These are phyloP conservation scores for Tipula unca DNA, from an alignment of 2,888 invertebrate species.

Conservation along the genomic window DNA sequence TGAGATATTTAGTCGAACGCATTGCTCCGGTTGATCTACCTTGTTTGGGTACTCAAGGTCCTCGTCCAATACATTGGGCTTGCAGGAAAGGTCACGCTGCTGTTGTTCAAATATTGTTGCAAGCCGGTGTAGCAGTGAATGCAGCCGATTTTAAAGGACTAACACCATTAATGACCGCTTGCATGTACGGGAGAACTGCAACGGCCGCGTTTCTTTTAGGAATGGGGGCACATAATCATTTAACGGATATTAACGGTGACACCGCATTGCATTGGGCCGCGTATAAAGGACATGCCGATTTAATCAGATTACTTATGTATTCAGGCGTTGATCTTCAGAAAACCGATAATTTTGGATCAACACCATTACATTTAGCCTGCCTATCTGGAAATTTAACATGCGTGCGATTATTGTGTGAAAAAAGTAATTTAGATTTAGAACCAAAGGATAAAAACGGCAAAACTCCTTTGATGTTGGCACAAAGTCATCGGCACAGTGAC, in stretches of 20 bases:
- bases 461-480: slow-evolving; percentile 82
- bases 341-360: slow-evolving; percentile 87
- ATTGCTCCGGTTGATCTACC: slow-evolving; percentile 78
- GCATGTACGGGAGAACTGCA: slow-evolving; percentile 87
- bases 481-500: slow-evolving; percentile 77
- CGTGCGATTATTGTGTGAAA: slow-evolving; percentile 80
- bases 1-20: slow-evolving; percentile 76
- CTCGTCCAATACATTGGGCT: slow-evolving; percentile 89
- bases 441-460: slow-evolving; percentile 86
- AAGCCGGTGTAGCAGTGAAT: slow-evolving; percentile 82
- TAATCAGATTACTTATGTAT: slow-evolving; percentile 80
- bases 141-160: slow-evolving; percentile 78
- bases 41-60: slow-evolving; percentile 81
- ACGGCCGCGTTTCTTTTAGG: slow-evolving; percentile 85
- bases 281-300: slow-evolving; percentile 83
- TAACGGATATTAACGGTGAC: slow-evolving; percentile 87
- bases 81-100: slow-evolving; percentile 87
- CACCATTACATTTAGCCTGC: slow-evolving; percentile 82
- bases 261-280: slow-evolving; percentile 92
- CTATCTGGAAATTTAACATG: slow-evolving; percentile 80
- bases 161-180: slow-evolving; percentile 85
- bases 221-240: slow-evolving; percentile 77
- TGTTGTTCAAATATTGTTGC: slow-evolving; percentile 67
- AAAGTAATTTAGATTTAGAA: slow-evolving; percentile 81
- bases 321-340: slow-evolving; percentile 85